A percentile compares a stretch with the other conserved stretches of the same genome.
Evolutionary conservation across 2,797 vertebrate genomes (phyloP).

Genomic region (Microctenopoma stevenorrisi): DNA sequence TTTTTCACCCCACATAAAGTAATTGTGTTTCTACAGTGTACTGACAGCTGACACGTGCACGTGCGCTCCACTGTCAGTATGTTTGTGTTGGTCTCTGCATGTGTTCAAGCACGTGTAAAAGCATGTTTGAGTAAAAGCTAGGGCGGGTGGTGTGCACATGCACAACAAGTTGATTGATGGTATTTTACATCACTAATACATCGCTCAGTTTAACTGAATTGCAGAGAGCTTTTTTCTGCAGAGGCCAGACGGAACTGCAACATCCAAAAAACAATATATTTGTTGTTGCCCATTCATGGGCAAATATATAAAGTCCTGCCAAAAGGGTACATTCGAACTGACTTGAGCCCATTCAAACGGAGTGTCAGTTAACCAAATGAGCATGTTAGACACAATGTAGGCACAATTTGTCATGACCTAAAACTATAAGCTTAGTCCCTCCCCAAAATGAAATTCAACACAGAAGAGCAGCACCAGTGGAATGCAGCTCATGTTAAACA

Average conservation of each 20-base stretch:
- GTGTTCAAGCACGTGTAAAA: constrained; percentile 40
- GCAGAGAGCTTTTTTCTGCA: constrained; percentile 7
- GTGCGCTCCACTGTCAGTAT: constrained; percentile 28
- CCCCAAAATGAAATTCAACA: constrained; percentile 53
- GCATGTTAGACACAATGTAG: background rate
- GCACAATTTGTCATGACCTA: background rate
- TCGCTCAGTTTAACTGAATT: constrained; percentile 52
- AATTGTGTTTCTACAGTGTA: constrained; percentile 25
- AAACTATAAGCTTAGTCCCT: constrained; percentile 30
- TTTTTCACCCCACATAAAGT: constrained; percentile 3
- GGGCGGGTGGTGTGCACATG: constrained; percentile 14
- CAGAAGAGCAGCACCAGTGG: constrained; percentile 54
- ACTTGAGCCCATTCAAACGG: background rate
- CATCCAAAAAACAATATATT: constrained; percentile 20
- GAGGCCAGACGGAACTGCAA: constrained; percentile 9
- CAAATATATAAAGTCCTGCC: constrained; percentile 17
- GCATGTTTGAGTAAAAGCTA: constrained; percentile 29
- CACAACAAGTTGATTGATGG: constrained; percentile 39
- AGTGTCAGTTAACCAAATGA: background rate
- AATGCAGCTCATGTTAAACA: constrained; percentile 52
- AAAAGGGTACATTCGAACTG: constrained; percentile 18
- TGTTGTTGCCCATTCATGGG: constrained; percentile 6
- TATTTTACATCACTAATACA: constrained; percentile 31
- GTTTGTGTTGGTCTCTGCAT: constrained; percentile 55
- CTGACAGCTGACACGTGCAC: constrained; percentile 53